Evolutionary conservation across 2,888 invertebrate genomes (phyloP), one percentile per base, ranked within the genome.

Genomic region (Rhabditoides inermis): DNA sequence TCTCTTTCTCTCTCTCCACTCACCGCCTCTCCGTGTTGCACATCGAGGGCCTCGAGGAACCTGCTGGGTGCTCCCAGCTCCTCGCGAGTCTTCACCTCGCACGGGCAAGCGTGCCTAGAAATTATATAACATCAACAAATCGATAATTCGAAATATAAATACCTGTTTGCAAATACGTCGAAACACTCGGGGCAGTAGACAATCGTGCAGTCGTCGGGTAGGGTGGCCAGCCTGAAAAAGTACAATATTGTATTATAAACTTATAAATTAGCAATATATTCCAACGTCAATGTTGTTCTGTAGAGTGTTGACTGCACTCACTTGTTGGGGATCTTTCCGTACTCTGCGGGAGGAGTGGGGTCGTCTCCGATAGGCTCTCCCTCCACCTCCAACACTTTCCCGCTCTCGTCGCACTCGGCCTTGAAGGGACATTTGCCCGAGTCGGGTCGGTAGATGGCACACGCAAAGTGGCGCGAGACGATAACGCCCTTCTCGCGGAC

Each of bases 21-120:
- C 27, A 70, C 70, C 40, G 70, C 68, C 61, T 68, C 66, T 45
- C 69, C 70, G 26, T 56, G 53, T 28, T 65, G 64, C n/a, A 56
- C 58, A n/a, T 58, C 51, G 18, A 69, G 47, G 10, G 68, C 50
- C 2, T 62, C 55, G 2, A 70, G 58, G 18, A 68, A 45, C 26
- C 49, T 36, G 1, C 62, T 57, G 0, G 69, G 69, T 28, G 44
- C 52, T n/a, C 53, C 51, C 36, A 68, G 50, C 20, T 51, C 44
- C 12, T 55, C 49, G 20, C 54, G 35, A 10, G 57, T 59, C 25
- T 64, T 56, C 23, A 54, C 47, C 4, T 53, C 57, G 35, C 60
- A 60, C 3, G 62, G 61, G 49, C 63, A 63, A 36, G 49, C 56
- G 51, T 66, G 66, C 40, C 57, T 60, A 39, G 22, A 39, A 10